phyloP scores from a whole-genome alignment of 2,113 vertebrate species.

The Astatoreochromis straeleni region DNA sequence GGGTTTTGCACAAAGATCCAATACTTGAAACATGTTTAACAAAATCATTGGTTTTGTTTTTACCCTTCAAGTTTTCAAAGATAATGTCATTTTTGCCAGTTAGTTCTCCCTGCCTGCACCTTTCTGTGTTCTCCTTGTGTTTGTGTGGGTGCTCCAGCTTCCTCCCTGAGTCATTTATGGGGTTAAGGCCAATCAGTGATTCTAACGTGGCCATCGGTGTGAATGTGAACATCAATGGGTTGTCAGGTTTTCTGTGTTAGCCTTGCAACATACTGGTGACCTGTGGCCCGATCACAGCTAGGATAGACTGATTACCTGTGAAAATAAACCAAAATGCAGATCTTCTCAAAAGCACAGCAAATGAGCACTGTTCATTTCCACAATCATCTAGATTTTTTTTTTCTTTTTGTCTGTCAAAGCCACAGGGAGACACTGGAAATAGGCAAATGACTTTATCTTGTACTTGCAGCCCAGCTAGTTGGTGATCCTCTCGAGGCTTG shows the following conservation, averaged over 20 bases:
- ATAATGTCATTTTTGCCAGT: slow-evolving; percentile 53
- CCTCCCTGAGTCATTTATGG: background rate
- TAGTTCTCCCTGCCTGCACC: slow-evolving; percentile 6
- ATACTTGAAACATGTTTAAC: slow-evolving; percentile 78
- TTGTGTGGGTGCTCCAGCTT: background rate
- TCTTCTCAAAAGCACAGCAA: background rate
- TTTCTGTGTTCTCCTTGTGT: background rate
- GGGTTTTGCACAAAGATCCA: slow-evolving; percentile 65
- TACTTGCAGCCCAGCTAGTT: background rate
- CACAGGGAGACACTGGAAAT: background rate
- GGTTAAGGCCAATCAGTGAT: background rate
- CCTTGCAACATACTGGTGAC: background rate
- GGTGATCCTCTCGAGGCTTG: background rate
- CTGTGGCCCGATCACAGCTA: background rate
- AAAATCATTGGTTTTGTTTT: slow-evolving; percentile 55
- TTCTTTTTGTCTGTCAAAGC: background rate
- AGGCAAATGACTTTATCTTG: background rate
- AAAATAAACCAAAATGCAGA: background rate
- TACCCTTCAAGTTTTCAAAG: slow-evolving; percentile 29
- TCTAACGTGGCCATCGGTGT: background rate
- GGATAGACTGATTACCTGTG: background rate
- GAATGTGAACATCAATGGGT: background rate
- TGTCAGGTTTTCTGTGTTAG: background rate
- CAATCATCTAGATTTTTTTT: background rate
- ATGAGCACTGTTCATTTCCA: background rate